Base-by-base conservation (phyloP, 2,888 invertebrate species). In the Drosophila pegasa region DNA sequence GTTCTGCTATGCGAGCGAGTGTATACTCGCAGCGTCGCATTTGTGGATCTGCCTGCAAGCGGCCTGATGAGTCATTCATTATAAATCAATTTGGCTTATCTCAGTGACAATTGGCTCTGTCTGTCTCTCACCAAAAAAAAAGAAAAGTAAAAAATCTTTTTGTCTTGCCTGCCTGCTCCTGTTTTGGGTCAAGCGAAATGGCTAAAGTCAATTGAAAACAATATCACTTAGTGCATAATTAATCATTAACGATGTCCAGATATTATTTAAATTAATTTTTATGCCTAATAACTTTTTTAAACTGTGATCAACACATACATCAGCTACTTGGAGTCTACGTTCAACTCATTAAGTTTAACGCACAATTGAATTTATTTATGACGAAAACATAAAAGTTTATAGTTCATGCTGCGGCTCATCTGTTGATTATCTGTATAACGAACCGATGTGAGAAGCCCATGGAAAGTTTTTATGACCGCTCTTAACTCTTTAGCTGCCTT, bases 11-110 rank as follows among this genome's bases (percentile, higher is more conserved):
- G 6, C 9, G 35, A 35, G 22, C 33, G 33, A 22, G 50, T 16
- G 22, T 48, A 31, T n/a, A n/a, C n/a, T n/a, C 18, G 18, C 8
- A 20, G 48, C 63, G 63, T 66, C 63, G 66, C 80, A 66, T 60
- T 67, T 54, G 48, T 50, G 64, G 59, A 48, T 57, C 38, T 74
- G 51, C 55, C 35, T 59, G 41, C 52, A 41, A 22, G 22, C 51
- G 41, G 18, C 66, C 66, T 47, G 74, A 55, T 87, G 88, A 78
- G 73, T 84, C 85, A 88, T 76, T 87, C 76, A 80, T 84, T 87
- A 87, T 87, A 87, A 87, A 88, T 87, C 78, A 80, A 85, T 87
- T 84, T 75, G 81, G 64, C 67, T 88, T 88, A 85, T 85, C 85
- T 62, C 58, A 25, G 27, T 64, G 77, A 76, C 70, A 86, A 81